A percentile compares a stretch with the other conserved stretches of the same genome.
These are phyloP conservation scores for Ciona savignyi DNA, from an alignment of 23 tunicate species.

Conservation along the genomic window DNA sequence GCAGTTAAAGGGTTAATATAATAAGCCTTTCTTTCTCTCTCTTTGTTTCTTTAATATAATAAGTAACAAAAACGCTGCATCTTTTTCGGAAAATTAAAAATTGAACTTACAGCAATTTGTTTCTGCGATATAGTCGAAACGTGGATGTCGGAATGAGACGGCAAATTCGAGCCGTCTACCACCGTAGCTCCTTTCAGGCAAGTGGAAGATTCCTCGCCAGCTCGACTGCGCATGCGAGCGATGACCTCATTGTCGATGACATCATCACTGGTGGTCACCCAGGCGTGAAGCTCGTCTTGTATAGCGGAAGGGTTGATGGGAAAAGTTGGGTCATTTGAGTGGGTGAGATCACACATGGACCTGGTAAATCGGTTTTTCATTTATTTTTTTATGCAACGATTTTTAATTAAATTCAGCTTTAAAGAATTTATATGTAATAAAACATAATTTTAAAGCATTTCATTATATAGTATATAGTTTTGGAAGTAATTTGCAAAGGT, in stretches of 20 bases:
- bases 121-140: conserved; percentile 53
- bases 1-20: too few species aligned
- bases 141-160: conserved; percentile 63
- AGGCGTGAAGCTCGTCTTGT: conserved; percentile 23
- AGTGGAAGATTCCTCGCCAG: conserved; percentile 23
- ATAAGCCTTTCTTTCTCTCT: too few species aligned
- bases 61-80: too few species aligned
- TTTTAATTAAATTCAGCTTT: too few species aligned
- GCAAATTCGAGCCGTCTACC: conserved; percentile 49
- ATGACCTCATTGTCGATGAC: conserved; percentile 5
- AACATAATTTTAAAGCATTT: too few species aligned
- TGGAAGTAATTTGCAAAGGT: too few species aligned
- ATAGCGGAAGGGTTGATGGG: conserved; percentile 17
- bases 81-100: not conserved
- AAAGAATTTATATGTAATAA: too few species aligned
- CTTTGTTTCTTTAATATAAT: too few species aligned
- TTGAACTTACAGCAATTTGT: conserved; percentile 35
- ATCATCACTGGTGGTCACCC: not conserved
- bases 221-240: conserved; percentile 21
- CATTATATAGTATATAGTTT: too few species aligned
- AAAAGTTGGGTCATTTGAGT: conserved; percentile 15
- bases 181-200: conserved; percentile 30
- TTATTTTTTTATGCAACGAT: too few species aligned
- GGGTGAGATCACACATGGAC: conserved; percentile 33
- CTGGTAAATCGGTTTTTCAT: conserved; percentile 15